phyloP scores from a whole-genome alignment of 1,140 invertebrate species.

The Drosophila micromelanica region DNA sequence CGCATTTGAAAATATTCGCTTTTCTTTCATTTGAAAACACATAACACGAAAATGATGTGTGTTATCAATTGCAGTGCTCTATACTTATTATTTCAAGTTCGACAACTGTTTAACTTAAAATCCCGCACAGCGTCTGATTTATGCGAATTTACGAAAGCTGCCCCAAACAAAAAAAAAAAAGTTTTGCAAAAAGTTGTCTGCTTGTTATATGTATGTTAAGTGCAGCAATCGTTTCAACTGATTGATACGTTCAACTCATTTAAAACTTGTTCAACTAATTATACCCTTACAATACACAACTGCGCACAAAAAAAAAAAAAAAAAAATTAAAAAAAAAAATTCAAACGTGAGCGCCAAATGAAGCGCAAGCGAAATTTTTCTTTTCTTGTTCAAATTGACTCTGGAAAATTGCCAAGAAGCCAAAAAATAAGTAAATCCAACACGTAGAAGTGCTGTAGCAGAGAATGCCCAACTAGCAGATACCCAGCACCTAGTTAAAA shows the following conservation, averaged over 20 bases:
- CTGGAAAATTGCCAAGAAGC: constrained; percentile 5
- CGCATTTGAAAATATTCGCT: too few species aligned
- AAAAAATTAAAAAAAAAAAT: neutral
- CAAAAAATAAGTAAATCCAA: neutral
- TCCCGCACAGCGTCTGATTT: neutral
- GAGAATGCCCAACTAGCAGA: neutral
- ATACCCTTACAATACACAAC: neutral
- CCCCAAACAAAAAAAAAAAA: neutral
- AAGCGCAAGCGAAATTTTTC: constrained; percentile 5
- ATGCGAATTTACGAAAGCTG: neutral
- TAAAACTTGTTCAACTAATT: constrained; percentile 28
- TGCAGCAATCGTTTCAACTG: constrained; percentile 13
- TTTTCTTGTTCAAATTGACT: constrained; percentile 10
- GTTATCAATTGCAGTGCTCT: neutral
- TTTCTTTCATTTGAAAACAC: too few species aligned
- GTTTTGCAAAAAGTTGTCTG: constrained; percentile 5
- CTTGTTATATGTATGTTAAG: constrained; percentile 3
- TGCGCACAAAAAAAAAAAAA: neutral
- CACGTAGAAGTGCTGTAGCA: neutral
- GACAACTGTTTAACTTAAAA: neutral
- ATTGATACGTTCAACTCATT: constrained; percentile 13
- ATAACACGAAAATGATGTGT: neutral
- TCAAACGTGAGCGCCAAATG: constrained; percentile 21
- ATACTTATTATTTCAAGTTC: neutral
- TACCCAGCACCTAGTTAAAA: neutral